Percentiles rank a stretch among this genome's conserved stretches.
phyloP scores from a whole-genome alignment of 2,113 vertebrate genomes.

The Salvelinus fontinalis region DNA sequence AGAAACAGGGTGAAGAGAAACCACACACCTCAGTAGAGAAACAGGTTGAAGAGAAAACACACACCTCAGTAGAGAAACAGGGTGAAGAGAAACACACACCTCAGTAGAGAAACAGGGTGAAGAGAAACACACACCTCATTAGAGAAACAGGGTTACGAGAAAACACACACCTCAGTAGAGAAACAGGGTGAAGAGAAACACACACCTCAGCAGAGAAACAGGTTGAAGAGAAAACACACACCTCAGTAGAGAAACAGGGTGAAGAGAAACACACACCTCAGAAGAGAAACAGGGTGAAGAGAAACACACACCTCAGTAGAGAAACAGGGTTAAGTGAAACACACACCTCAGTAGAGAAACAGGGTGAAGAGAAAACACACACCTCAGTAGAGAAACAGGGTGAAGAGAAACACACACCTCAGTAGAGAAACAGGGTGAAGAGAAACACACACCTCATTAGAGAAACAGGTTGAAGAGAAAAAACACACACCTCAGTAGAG shows the following conservation, averaged over 20 bases:
- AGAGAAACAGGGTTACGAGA: too few relatives aligned
- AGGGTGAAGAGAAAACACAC: too few relatives aligned
- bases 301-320: slow-evolving; percentile 1
- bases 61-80: too few relatives aligned
- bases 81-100: too few relatives aligned
- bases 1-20: too few relatives aligned
- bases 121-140: slow-evolving; percentile 1
- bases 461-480: neutral
- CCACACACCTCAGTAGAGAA: too few relatives aligned
- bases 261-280: neutral
- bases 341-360: neutral
- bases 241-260: neutral
- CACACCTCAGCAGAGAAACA: too few relatives aligned
- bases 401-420: too few relatives aligned
- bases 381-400: neutral
- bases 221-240: neutral
- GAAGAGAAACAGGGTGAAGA: neutral
- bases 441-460: too few relatives aligned
- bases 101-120: neutral
- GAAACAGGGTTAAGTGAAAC: neutral
- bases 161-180: too few relatives aligned
- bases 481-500: neutral
- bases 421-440: too few relatives aligned
- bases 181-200: neutral
- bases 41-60: too few relatives aligned